Evolutionary conservation across 2,113 vertebrate species (phyloP).

Genomic region (Steatornis caripensis): DNA sequence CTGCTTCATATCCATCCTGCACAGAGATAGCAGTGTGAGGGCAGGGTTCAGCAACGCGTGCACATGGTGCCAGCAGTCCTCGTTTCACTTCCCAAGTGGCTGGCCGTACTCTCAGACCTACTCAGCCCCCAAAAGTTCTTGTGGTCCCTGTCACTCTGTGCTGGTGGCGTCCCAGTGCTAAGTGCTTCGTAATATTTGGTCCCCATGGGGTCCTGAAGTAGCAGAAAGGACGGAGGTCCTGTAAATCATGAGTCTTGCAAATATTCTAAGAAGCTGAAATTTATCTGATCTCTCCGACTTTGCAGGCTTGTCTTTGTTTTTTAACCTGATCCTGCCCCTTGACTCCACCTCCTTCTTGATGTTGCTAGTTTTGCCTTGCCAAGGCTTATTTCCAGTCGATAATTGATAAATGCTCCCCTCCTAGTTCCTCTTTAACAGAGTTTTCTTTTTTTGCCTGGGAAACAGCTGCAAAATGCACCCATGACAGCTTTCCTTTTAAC

Average conservation of each 20-base stretch:
- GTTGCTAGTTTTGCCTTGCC: not conserved
- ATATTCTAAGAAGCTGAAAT: not conserved
- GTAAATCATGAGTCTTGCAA: not conserved
- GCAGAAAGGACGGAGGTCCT: not conserved
- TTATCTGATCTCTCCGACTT: not conserved
- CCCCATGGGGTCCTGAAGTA: not conserved
- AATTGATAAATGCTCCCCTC: not conserved
- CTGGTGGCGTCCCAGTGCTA: not conserved
- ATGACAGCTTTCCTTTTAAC: slow-evolving; percentile 33
- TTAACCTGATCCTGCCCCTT: not conserved
- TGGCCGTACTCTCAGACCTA: not conserved
- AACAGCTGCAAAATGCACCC: not conserved
- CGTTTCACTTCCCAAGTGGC: rapidly evolving
- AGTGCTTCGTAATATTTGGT: not conserved
- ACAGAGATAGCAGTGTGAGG: not conserved
- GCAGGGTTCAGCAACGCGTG: not conserved
- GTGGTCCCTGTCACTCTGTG: not conserved
- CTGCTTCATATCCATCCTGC: not conserved
- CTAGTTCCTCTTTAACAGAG: not conserved
- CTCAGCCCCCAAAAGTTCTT: not conserved
- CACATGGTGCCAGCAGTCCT: not conserved
- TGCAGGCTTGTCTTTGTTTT: not conserved
- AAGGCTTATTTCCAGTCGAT: not conserved
- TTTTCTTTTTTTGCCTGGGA: not conserved
- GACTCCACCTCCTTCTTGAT: not conserved